Base-by-base conservation (phyloP, 2,888 invertebrate species). In the Pristionchus exspectatus region DNA sequence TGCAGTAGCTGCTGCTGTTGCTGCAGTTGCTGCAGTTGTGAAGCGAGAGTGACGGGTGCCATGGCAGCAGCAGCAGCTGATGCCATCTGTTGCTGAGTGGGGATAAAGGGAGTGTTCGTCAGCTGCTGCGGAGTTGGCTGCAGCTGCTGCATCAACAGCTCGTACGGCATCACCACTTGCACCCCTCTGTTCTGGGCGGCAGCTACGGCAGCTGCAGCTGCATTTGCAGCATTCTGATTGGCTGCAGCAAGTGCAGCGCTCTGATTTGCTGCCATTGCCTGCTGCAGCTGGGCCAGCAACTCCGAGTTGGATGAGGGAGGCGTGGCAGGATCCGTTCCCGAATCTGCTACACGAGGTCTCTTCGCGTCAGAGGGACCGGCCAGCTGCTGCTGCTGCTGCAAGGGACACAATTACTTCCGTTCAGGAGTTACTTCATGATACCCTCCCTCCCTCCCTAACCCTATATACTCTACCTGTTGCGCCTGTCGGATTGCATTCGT, bases 301-400 rank as follows among this genome's bases (percentile, higher is more conserved):
- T 16, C 59, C n/a, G 84, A 44, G 24, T 59, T 59, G 59, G 84
- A 59, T 5, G 84, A 59, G 24, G 84, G 84, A 24, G 84, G 84
- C 59, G 84, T 59, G 59, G 38, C 59, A 1, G 84, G 84, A 59
- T 85, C 27, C 30, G 84, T 85, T 21, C 84, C 84, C 30, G 59
- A 9, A 30, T 85, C 33, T 38, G 59, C 10, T 33, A 33, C 4
- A 33, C 84, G 84, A 24, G 56, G 30, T 16, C 50, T 56, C 84
- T 85, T 85, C 33, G 24, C 81, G 2, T n/a, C n/a, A 21, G 74
- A 74, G 2, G 81, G 50, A 44, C 44, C 81, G 10, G 72, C 72
- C 30, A 18, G 4, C 7, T 72, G 27, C 10, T 50, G 14, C 81
- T 81, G 50, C 50, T 50, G 14, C 81, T 81, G 50, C 50, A 44